These are phyloP conservation scores for Marisa cornuarietis DNA, from an alignment of 1,140 invertebrate genomes.

Conservation along the genomic window DNA sequence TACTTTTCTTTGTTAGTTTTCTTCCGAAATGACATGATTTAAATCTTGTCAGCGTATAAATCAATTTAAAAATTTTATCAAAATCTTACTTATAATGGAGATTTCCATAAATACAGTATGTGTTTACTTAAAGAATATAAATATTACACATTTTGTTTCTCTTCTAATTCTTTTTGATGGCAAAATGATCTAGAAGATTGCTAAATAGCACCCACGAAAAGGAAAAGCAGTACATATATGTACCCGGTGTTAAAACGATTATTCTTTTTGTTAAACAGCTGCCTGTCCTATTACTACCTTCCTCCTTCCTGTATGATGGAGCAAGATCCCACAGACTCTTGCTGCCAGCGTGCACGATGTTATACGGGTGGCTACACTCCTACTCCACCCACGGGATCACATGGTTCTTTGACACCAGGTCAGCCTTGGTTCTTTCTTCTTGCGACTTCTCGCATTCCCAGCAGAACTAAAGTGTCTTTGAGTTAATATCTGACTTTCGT, in stretches of 20 bases:
- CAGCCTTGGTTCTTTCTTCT: too few relatives aligned
- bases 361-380: slow-evolving; percentile 33
- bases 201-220: too few relatives aligned
- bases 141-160: not conserved
- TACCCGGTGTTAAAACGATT: too few relatives aligned
- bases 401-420: too few relatives aligned
- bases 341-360: slow-evolving; percentile 44
- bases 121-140: not conserved
- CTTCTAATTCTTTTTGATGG: too few relatives aligned
- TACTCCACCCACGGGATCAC: slow-evolving; percentile 4
- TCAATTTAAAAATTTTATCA: not conserved
- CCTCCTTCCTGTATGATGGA: slow-evolving; percentile 43
- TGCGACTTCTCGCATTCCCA: too few relatives aligned
- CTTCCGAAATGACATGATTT: not conserved
- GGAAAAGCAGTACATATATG: too few relatives aligned
- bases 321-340: slow-evolving; percentile 45
- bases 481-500: too few relatives aligned
- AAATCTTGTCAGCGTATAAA: not conserved
- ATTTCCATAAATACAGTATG: not conserved
- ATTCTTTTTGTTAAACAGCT: slow-evolving; percentile 34
- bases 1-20: not conserved
- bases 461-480: too few relatives aligned
- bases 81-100: too few relatives aligned
- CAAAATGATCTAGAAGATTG: too few relatives aligned
- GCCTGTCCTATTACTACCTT: slow-evolving; percentile 42